A percentile compares a stretch with the other conserved stretches of the same genome.
phyloP scores from a whole-genome alignment of 2,797 vertebrate genomes.

The Sebastolobus alascanus region DNA sequence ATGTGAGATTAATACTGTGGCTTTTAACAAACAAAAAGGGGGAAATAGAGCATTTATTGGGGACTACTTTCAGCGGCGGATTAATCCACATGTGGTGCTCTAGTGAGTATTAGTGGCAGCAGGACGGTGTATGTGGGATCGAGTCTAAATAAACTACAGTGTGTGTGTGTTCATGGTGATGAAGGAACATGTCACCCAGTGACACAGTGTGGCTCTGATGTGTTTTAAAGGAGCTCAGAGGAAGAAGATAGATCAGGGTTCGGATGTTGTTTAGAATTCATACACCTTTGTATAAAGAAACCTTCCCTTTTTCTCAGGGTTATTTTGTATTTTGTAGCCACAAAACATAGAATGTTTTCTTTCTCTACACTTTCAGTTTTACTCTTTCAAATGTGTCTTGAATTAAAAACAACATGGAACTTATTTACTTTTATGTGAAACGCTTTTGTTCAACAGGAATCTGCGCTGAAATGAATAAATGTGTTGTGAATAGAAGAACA shows the following conservation, averaged over 20 bases:
- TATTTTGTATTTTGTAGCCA: neutral
- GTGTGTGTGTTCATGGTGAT: neutral
- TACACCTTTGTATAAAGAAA: neutral
- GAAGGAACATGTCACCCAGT: neutral
- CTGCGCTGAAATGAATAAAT: conserved; percentile 17
- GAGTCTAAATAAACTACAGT: neutral
- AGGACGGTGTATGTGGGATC: neutral
- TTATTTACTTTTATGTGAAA: conserved; percentile 18
- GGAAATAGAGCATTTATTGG: neutral
- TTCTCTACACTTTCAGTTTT: neutral
- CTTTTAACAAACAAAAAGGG: too few species aligned
- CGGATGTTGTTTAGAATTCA: neutral
- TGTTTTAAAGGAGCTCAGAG: neutral
- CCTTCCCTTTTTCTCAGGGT: neutral
- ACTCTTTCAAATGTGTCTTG: neutral
- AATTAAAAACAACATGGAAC: conserved; percentile 13
- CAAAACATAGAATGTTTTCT: neutral
- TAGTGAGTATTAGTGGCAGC: neutral
- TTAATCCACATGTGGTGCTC: neutral
- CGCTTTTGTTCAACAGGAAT: conserved; percentile 15
- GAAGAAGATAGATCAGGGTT: neutral
- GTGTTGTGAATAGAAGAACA: conserved; percentile 29
- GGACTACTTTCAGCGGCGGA: neutral
- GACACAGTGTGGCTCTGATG: neutral
- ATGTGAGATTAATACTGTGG: too few species aligned